Conservation (phyloP, 2,113 vertebrate species). For the Accipiter cooperii region DNA sequence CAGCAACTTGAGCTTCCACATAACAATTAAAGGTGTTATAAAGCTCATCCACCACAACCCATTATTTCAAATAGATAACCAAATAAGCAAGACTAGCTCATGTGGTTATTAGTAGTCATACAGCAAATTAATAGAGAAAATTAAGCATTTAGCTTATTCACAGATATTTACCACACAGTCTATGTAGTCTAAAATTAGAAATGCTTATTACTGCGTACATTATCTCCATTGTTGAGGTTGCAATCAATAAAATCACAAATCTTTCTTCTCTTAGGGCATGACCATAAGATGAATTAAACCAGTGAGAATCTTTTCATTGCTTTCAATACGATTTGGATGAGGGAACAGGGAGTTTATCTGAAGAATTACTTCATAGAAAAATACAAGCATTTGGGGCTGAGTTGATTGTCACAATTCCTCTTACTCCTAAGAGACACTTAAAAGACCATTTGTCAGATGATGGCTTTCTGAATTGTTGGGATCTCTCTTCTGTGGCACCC, state of each 20-base stretch:
- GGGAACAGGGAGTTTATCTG: constrained; percentile 5
- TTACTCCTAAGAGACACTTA: neutral
- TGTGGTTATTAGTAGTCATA: neutral
- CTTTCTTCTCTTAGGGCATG: constrained; percentile 23
- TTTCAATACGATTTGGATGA: constrained; percentile 1
- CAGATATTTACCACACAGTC: neutral
- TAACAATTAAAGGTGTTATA: constrained; percentile 18
- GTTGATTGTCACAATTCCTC: neutral
- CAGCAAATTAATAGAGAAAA: constrained; percentile 43
- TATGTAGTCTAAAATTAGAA: constrained; percentile 18
- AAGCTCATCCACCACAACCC: neutral
- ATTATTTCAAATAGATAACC: constrained; percentile 21
- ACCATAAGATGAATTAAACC: constrained; percentile 15
- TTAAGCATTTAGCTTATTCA: constrained; percentile 22
- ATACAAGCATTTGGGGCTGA: neutral
- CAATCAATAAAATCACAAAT: constrained; percentile 41
- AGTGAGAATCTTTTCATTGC: constrained; percentile 4
- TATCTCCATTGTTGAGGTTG: constrained; percentile 18
- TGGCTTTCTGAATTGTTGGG: neutral
- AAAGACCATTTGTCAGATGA: neutral
- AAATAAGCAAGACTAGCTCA: neutral
- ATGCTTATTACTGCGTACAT: neutral
- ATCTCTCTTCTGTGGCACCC: neutral
- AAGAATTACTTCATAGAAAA: constrained; percentile 3
- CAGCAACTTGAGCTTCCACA: neutral